phyloP scores from a whole-genome alignment of 2,888 invertebrate species.

The Nemapogon koenigi region DNA sequence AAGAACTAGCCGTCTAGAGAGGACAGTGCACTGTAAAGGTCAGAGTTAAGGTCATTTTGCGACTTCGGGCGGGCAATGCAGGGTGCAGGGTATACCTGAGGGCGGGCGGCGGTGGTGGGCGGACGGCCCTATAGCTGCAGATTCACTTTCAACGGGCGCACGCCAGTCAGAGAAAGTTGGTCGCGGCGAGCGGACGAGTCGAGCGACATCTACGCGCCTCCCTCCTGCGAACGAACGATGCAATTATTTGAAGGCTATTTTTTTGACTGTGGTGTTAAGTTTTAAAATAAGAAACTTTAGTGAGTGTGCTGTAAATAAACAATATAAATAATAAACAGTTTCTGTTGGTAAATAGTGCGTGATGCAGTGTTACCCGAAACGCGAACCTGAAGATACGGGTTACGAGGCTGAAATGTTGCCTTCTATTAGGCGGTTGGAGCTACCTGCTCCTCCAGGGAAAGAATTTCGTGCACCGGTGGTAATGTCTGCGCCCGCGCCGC shows the following conservation, averaged over 20 bases:
- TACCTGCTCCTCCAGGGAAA: conserved; percentile 55
- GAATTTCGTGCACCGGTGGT: conserved; percentile 55
- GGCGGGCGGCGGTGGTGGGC: conserved; percentile 26
- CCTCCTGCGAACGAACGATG: conserved; percentile 28
- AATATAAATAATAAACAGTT: no score
- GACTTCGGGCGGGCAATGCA: conserved; percentile 20
- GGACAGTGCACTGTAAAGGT: conserved; percentile 61
- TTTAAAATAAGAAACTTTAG: conserved; percentile 10
- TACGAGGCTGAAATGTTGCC: conserved; percentile 45
- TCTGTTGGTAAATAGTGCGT: conserved; percentile 20
- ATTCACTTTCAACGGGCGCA: conserved; percentile 51
- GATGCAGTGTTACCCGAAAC: conserved; percentile 58
- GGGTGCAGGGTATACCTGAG: conserved; percentile 25
- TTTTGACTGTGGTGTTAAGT: conserved; percentile 6
- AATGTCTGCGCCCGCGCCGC: conserved; percentile 34
- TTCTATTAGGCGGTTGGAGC: conserved; percentile 41
- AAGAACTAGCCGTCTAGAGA: conserved; percentile 15
- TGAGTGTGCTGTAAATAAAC: conserved; percentile 23
- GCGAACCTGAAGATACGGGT: conserved; percentile 41
- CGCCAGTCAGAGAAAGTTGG: conserved; percentile 64
- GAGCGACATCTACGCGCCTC: conserved; percentile 42
- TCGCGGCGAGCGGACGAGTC: conserved; percentile 61
- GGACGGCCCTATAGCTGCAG: conserved; percentile 39
- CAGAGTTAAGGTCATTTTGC: conserved; percentile 50
- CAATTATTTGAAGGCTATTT: conserved; percentile 10